A percentile compares a stretch with the other conserved stretches of the same genome.
Evolutionary conservation across 2,113 vertebrate species (phyloP).

Genomic region (Herpetotheres cachinnans): DNA sequence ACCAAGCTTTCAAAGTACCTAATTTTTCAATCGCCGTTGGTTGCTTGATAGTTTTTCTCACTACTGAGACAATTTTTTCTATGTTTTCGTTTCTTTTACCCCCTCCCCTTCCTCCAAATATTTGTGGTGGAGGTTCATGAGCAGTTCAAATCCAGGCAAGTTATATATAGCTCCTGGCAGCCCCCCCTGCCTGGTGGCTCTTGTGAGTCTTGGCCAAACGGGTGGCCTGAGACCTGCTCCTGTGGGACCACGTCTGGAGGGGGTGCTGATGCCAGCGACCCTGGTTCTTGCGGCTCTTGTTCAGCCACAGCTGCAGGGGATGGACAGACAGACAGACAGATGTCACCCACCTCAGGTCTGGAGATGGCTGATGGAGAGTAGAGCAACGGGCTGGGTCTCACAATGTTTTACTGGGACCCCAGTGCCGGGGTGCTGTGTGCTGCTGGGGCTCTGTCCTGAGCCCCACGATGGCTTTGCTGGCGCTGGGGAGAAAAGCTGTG

Average conservation of each 20-base stretch:
- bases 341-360: background rate
- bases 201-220: background rate
- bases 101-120: background rate
- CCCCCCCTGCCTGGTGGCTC: background rate
- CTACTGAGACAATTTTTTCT: background rate
- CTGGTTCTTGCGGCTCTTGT: background rate
- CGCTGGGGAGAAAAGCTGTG: background rate
- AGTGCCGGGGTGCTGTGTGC: background rate
- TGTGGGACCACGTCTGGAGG: background rate
- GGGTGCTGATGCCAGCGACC: background rate
- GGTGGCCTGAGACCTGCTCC: background rate
- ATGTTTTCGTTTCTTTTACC: background rate
- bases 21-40: background rate
- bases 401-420: fast-evolving
- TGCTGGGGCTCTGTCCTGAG: background rate
- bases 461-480: background rate
- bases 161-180: background rate
- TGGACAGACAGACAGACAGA: background rate
- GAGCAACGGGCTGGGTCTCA: background rate
- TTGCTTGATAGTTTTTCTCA: background rate
- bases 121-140: background rate
- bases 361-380: background rate
- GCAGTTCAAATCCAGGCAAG: background rate
- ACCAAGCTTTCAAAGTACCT: background rate
- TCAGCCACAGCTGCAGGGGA: background rate